These are phyloP conservation scores for Synaphobranchus kaupii DNA, from an alignment of 2,797 vertebrate genomes.

Conservation along the genomic window DNA sequence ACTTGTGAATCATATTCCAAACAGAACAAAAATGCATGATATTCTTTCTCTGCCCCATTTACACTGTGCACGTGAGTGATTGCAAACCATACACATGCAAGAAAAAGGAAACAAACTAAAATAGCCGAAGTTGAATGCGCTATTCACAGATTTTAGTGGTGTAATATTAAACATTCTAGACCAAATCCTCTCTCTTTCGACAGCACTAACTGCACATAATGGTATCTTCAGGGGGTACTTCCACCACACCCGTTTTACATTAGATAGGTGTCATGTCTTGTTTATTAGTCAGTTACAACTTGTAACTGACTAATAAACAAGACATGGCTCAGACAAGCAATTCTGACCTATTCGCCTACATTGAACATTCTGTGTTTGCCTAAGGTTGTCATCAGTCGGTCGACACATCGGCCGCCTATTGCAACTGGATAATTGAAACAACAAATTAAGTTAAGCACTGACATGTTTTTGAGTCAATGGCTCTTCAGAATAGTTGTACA, in stretches of 20 bases:
- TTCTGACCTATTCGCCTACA: neutral
- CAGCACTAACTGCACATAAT: neutral
- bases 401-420: neutral
- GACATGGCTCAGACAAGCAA: neutral
- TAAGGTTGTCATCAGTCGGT: neutral
- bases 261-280: neutral
- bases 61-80: neutral
- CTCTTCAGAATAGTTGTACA: neutral
- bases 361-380: neutral
- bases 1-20: neutral
- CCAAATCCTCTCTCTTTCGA: no score
- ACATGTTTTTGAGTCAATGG: neutral
- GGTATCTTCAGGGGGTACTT: neutral
- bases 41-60: neutral
- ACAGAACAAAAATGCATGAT: neutral
- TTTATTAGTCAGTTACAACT: neutral
- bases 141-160: no score
- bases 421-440: neutral
- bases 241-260: neutral
- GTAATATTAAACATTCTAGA: no score
- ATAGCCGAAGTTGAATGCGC: neutral
- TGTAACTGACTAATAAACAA: no score
- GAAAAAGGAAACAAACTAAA: neutral
- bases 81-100: neutral
- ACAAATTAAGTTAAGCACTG: neutral